These are phyloP conservation scores for Helogale parvula DNA, from an alignment of 2,113 vertebrate genomes.

Conservation along the genomic window DNA sequence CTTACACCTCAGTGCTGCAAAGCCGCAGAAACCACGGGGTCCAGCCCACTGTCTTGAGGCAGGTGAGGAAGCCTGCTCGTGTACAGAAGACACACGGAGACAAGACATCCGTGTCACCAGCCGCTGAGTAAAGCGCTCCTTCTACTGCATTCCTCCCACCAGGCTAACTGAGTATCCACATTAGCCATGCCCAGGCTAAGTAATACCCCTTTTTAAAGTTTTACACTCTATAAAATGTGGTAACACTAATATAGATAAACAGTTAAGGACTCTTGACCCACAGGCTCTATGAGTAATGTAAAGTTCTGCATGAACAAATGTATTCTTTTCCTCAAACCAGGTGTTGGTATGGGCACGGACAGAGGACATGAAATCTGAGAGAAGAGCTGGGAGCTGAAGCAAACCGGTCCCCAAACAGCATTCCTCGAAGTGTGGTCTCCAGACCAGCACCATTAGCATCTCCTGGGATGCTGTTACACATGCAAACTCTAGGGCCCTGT, in stretches of 20 bases:
- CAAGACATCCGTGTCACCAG: neutral
- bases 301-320: neutral
- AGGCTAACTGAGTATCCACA: neutral
- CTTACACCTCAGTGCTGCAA: neutral
- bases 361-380: neutral
- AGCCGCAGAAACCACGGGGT: neutral
- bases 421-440: neutral
- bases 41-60: neutral
- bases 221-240: neutral
- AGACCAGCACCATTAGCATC: neutral
- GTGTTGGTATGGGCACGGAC: neutral
- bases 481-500: neutral
- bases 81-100: neutral
- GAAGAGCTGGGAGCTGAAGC: neutral
- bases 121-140: neutral
- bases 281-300: neutral
- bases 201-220: conserved; percentile 18
- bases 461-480: neutral
- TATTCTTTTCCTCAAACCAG: neutral
- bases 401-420: neutral
- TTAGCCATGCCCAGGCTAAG: neutral
- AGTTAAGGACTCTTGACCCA: neutral
- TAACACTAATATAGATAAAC: neutral
- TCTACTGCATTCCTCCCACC: neutral
- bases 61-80: neutral